phyloP scores from a whole-genome alignment of 2,113 vertebrate species.

The Nestor notabilis region DNA sequence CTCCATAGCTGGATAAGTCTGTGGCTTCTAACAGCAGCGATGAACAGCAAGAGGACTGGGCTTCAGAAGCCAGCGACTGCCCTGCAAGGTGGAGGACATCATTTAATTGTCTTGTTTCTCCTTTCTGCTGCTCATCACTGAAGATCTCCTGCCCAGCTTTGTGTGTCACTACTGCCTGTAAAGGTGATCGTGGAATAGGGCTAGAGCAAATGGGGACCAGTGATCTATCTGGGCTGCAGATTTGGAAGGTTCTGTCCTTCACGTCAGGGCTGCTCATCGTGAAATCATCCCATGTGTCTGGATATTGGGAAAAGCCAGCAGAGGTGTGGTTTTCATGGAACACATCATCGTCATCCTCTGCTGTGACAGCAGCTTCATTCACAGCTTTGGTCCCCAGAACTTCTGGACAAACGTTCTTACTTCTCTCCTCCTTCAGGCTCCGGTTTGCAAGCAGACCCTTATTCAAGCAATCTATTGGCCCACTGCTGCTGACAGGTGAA shows the following conservation, averaged over 20 bases:
- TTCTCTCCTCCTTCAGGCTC: background rate
- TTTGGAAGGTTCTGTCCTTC: background rate
- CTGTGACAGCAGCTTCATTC: background rate
- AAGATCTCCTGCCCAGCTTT: slow-evolving; percentile 37
- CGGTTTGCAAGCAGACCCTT: background rate
- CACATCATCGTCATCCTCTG: slow-evolving; percentile 32
- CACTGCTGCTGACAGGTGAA: background rate
- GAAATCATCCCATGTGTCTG: slow-evolving; percentile 18
- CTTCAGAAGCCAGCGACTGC: slow-evolving; percentile 70
- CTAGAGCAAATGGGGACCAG: slow-evolving; percentile 77
- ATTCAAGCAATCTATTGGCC: background rate
- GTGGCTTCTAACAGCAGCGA: slow-evolving; percentile 85
- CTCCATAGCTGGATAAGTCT: slow-evolving; percentile 87
- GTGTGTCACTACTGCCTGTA: slow-evolving; percentile 67
- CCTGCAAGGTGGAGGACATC: slow-evolving; percentile 67
- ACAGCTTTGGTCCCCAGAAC: background rate
- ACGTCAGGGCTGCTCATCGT: slow-evolving; percentile 6
- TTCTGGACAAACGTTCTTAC: background rate
- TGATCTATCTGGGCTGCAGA: background rate
- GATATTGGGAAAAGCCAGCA: slow-evolving; percentile 4
- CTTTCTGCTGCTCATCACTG: slow-evolving; percentile 43
- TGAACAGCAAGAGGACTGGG: slow-evolving; percentile 86
- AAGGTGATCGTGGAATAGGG: slow-evolving; percentile 80
- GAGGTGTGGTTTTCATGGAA: slow-evolving; percentile 48
- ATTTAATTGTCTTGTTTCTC: slow-evolving; percentile 23